These are phyloP conservation scores for Macrosiphum euphorbiae DNA, from an alignment of 2,888 invertebrate species.

Conservation along the genomic window DNA sequence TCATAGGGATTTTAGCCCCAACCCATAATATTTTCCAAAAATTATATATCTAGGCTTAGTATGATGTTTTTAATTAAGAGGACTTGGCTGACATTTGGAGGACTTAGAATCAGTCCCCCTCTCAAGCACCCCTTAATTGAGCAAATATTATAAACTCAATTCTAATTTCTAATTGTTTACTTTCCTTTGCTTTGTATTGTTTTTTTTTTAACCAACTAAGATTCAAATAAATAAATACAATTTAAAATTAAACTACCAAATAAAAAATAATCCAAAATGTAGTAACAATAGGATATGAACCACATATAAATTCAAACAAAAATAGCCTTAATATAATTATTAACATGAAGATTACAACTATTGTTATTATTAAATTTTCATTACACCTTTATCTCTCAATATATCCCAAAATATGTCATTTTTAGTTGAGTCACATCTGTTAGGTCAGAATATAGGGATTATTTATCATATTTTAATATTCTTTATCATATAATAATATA, in stretches of 20 bases:
- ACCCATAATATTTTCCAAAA: no score
- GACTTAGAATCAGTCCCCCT: no score
- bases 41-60: no score
- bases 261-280: background rate
- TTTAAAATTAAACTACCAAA: background rate
- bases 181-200: background rate
- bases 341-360: background rate
- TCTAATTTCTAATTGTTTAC: background rate
- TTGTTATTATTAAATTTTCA: background rate
- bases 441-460: background rate
- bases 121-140: no score
- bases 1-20: no score
- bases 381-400: background rate
- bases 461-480: background rate
- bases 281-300: background rate
- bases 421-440: background rate
- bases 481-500: background rate
- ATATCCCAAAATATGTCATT: background rate
- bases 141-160: background rate
- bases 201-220: background rate
- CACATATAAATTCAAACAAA: background rate
- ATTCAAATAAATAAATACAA: background rate
- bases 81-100: no score
- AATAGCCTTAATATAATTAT: background rate
- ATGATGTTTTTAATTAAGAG: no score